Base-by-base conservation (phyloP, 1,140 invertebrate species). In the Drosophila fuyamai region DNA sequence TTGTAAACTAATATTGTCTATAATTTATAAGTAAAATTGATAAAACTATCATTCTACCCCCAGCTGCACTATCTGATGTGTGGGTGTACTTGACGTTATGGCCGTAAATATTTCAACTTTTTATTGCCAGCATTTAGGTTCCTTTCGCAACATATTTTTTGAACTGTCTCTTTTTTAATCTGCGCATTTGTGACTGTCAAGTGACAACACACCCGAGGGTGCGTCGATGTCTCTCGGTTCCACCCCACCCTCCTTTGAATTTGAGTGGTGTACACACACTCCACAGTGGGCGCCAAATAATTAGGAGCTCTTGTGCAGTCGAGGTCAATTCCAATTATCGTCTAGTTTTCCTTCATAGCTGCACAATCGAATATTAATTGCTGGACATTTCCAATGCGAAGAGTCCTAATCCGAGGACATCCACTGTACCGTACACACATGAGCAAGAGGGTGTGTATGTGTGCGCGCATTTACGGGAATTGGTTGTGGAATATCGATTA, bases 401-500 rank as follows among this genome's bases (percentile, higher is more conserved):
- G 43, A 58, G 41, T 71, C 46, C 51, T 48, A 70, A 41, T 50
- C 29, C 43, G 43, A 71, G 68, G 65, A 58, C 65, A 58, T 71
- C 51, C 53, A 72, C 66, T 71, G 65, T 71, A 35, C 41, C 43
- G 1, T 32, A 63, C 41, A 61, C 46, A 40, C 51, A 36, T 57
- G 35, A 13, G 32, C 67, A 29, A 46, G 43, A 50, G 32, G 50
- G 43, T 56, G 61, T 75, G 53, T 62, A 60, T 63, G 50, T 61
- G 47, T 58, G 71, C 79, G 79, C 55, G 61, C 65, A 78, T 85
- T 79, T 76, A 57, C 61, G 40, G 67, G 65, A 84, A 81, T 79
- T 51, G 78, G 67, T 90, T 84, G 84, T 75, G 84, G 74, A 84
- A 89, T 89, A 89, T 89, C 84, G 84, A 89, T 89, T 83, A 76